phyloP scores from a whole-genome alignment of 2,113 vertebrate species.

The Orcinus orca region DNA sequence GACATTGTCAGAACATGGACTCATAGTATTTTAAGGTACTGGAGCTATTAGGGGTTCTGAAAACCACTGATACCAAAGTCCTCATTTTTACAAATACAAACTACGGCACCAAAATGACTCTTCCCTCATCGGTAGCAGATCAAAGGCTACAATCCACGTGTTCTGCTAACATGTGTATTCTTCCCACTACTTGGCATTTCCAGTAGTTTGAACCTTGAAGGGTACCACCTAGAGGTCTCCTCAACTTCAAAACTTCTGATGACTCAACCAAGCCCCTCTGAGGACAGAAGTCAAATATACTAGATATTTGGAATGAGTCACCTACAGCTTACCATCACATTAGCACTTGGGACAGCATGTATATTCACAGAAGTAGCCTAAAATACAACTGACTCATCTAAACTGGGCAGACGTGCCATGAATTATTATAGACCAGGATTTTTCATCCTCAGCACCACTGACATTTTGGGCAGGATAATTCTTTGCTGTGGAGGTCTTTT shows the following conservation, averaged over 20 bases:
- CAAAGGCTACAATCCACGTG: not conserved
- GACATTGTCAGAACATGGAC: not conserved
- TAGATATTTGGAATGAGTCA: not conserved
- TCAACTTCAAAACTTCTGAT: not conserved
- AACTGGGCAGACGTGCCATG: not conserved
- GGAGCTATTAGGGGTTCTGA: not conserved
- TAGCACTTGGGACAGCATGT: not conserved
- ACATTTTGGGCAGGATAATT: not conserved
- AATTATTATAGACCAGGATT: not conserved
- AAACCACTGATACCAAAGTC: not conserved
- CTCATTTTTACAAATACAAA: not conserved
- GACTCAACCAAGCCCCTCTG: not conserved
- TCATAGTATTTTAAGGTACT: not conserved
- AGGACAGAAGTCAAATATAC: not conserved
- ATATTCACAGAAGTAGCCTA: not conserved
- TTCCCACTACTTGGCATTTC: not conserved
- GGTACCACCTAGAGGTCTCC: not conserved
- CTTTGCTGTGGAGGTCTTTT: not conserved
- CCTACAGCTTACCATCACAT: not conserved
- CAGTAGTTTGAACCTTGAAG: not conserved
- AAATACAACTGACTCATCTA: not conserved
- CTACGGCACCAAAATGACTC: not conserved
- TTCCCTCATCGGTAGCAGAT: not conserved
- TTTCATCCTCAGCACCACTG: not conserved
- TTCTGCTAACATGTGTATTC: not conserved